Evolutionary conservation across 2,113 vertebrate genomes (phyloP).

Genomic region (Calcarius ornatus): DNA sequence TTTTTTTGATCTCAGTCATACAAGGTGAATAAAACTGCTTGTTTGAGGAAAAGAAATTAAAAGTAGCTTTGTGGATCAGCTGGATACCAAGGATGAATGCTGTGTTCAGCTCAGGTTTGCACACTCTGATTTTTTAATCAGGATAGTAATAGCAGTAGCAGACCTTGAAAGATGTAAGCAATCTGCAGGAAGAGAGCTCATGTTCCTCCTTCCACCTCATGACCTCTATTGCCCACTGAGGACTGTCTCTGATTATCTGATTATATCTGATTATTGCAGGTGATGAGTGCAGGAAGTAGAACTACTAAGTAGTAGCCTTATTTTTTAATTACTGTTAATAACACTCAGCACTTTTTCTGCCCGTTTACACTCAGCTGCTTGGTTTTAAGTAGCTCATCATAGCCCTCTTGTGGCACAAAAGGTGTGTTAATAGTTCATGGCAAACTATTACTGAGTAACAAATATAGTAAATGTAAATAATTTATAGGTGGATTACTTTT

Average conservation of each 20-base stretch:
- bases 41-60: background rate
- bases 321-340: background rate
- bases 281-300: background rate
- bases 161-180: background rate
- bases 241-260: background rate
- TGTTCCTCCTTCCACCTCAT: background rate
- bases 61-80: background rate
- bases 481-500: background rate
- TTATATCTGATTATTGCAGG: background rate
- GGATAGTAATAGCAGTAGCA: background rate
- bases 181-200: background rate
- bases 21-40: background rate
- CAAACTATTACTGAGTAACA: background rate
- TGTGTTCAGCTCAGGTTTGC: background rate
- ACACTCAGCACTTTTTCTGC: background rate
- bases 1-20: background rate
- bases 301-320: background rate
- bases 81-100: background rate
- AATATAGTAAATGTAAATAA: background rate
- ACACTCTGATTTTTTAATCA: fast-evolving
- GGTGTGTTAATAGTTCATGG: background rate
- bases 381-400: background rate
- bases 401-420: slow-evolving; percentile 34
- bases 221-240: background rate
- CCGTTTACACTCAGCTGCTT: background rate